Percentiles rank a stretch among this genome's conserved stretches.
Evolutionary conservation across 2,888 invertebrate species (phyloP).

Genomic region (Fragum fragum): DNA sequence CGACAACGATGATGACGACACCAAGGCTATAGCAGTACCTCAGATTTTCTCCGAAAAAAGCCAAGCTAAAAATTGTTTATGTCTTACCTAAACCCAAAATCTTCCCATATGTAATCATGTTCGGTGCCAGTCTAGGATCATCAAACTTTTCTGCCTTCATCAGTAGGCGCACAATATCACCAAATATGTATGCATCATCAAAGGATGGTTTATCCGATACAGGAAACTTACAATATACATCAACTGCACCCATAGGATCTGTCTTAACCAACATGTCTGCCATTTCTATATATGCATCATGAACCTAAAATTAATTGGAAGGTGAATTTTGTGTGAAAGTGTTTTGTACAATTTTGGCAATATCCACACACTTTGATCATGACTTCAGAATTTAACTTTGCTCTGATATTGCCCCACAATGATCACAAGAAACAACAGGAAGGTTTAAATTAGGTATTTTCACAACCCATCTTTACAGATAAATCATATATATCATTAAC

Average conservation of each 20-base stretch:
- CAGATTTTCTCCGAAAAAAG: no score
- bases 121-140: slow-evolving; percentile 82
- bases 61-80: background rate
- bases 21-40: no score
- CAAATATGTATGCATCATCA: slow-evolving; percentile 86
- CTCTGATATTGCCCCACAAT: no score
- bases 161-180: slow-evolving; percentile 84
- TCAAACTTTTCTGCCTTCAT: slow-evolving; percentile 86
- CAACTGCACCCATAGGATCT: slow-evolving; percentile 85
- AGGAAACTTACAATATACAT: slow-evolving; percentile 85
- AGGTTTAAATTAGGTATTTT: no score
- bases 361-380: no score
- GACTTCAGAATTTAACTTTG: no score
- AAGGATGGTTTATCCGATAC: slow-evolving; percentile 83
- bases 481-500: no score
- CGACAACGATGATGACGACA: no score
- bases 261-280: slow-evolving; percentile 83
- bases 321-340: no score
- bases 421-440: no score
- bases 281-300: slow-evolving; percentile 86
- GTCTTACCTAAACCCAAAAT: slow-evolving; percentile 84
- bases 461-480: no score
- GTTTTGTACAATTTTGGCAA: no score
- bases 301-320: slow-evolving; percentile 73
- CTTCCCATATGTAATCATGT: slow-evolving; percentile 84